Evolutionary conservation across 2,797 vertebrate genomes (phyloP), one percentile per base, ranked within the genome.

Genomic region (Gadopsis marmoratus): DNA sequence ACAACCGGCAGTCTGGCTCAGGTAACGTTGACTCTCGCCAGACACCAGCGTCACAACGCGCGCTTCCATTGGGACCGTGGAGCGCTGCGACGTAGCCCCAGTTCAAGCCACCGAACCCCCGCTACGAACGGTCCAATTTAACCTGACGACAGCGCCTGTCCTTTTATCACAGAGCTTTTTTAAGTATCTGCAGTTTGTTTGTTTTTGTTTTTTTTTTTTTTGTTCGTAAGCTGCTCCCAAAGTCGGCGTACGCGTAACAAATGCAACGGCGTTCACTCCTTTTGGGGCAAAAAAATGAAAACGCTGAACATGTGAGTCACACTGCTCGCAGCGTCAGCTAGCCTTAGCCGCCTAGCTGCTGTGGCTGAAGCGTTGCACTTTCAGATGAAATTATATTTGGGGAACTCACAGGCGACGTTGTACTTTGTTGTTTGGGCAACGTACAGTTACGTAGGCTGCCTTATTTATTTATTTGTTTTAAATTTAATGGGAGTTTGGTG

Each of bases 1-100:
- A 94, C 94, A 95, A 94, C 92, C 93, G 90, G 74, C 95, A 85
- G 65, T 94, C 94, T 35, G 87, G 88, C 80, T 37, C 93, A 91
- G 94, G 94, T 97, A 88, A 95, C 12, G 50, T 43, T n/a, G 26
- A 26, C 26, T 26, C 26, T 26, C 26, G 26, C 26, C 26, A 26
- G 26, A 26, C 26, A 26, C 26, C 26, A 1, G 26, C 26, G 26
- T 26, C 26, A 26, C 26, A 26, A 26, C 26, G 26, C 26, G 26
- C 26, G 26, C 26, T 26, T 26, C 26, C 26, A 26, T 26, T 26
- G 2, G 2, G 26, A 26, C 26, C 26, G 26, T 26, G 26, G 26
- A 26, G 26, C 26, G 26, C 26, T 26, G 26, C 26, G 26, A 26
- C 26, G 26, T 26, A 26, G 26, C 26, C 26, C 26, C 26, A 26